phyloP scores from a whole-genome alignment of 2,113 vertebrate species.

The Oceanites oceanicus region DNA sequence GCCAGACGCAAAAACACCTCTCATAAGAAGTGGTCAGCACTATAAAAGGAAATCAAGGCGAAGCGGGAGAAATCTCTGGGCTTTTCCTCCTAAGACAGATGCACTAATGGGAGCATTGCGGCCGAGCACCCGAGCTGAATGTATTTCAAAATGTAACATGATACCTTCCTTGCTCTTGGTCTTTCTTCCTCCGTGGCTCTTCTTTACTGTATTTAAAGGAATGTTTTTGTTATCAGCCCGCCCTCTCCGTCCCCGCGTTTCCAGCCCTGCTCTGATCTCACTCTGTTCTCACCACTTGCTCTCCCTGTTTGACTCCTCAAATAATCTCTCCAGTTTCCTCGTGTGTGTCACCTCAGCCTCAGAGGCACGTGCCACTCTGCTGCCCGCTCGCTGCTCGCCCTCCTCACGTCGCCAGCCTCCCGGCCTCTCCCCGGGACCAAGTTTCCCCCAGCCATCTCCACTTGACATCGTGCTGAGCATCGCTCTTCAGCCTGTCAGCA shows the following conservation, averaged over 20 bases:
- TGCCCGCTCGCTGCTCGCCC: background rate
- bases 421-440: accelerated
- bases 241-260: accelerated
- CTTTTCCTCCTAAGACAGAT: background rate
- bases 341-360: background rate
- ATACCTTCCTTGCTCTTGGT: background rate
- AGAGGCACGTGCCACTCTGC: background rate
- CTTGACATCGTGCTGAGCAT: accelerated
- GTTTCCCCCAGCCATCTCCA: accelerated
- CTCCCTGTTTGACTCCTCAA: background rate
- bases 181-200: background rate
- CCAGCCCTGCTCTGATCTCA: background rate
- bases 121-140: background rate
- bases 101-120: background rate
- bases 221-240: background rate
- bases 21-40: background rate
- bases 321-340: background rate
- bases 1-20: background rate
- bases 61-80: background rate
- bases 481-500: background rate
- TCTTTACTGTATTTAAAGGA: background rate
- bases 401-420: background rate
- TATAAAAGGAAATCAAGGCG: background rate
- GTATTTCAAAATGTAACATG: background rate
- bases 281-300: background rate